phyloP scores from a whole-genome alignment of 1,140 invertebrate genomes.

The Acyrthosiphon pisum region DNA sequence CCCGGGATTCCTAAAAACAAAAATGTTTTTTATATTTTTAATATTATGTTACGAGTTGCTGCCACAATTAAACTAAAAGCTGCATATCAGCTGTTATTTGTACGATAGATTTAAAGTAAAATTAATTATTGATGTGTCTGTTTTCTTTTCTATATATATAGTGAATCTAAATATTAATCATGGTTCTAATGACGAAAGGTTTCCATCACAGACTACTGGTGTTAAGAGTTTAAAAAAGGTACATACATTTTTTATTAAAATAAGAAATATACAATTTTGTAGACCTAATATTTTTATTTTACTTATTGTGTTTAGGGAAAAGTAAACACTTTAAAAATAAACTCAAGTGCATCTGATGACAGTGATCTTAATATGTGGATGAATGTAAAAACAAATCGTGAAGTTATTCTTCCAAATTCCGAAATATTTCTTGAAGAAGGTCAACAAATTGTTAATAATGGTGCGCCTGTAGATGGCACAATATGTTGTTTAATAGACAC shows the following conservation, averaged over 20 bases:
- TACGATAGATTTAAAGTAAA: not conserved
- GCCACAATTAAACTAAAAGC: not conserved
- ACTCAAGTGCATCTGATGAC: not conserved
- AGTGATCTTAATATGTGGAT: not conserved
- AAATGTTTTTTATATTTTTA: not conserved
- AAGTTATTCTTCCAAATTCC: not conserved
- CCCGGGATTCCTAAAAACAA: not conserved
- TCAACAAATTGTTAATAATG: constrained; percentile 32
- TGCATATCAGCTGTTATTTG: not conserved
- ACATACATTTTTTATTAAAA: constrained; percentile 18
- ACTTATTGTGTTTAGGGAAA: not conserved
- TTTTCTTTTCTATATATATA: not conserved
- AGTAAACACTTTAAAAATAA: not conserved
- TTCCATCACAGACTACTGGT: not conserved
- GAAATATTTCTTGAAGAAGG: constrained; percentile 6
- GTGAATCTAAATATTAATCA: not conserved
- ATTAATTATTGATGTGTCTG: not conserved
- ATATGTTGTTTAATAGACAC: constrained; percentile 38
- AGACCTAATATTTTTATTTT: not conserved
- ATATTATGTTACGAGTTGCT: not conserved
- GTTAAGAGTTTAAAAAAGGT: constrained; percentile 29
- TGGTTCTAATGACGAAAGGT: not conserved
- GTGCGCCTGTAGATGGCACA: not conserved
- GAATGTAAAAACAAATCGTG: not conserved
- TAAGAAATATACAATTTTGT: not conserved